Evolutionary conservation across 2,888 invertebrate species (phyloP), one percentile per base, ranked within the genome.

Genomic region (Strigamia crassipes): DNA sequence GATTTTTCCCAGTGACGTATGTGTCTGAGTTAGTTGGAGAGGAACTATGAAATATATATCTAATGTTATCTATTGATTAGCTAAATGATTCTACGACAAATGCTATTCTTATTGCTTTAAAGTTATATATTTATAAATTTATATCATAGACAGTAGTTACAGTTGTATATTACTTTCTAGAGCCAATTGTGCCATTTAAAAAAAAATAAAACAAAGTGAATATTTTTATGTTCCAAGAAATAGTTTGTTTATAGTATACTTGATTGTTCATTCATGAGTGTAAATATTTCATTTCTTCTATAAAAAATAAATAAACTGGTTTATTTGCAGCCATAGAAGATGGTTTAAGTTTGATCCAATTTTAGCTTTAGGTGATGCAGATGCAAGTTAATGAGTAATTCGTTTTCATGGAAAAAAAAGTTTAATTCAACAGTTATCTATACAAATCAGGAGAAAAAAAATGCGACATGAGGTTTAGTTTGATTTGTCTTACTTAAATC

Each of bases 1-100:
- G 79, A 15, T 79, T 79, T 46, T 79, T 79, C 79, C 79, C 79
- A 10, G 46, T 79, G 79, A 41, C 46, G n/a, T 79, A 79, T 42
- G 79, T 79, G 79, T 42, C 79, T 79, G 79, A 66, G 42, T 42
- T 42, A 78, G 34, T 34, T 18, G 78, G 31, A 27, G 18, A 78
- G 31, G 13, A 34, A 34, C 23, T 15, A 78, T 34, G 73, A 27
- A 31, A 31, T 31, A 27, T 38, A 12, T 38, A 78, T 10, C 10
- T 18, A 78, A 13, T 31, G 31, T 12, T 31, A 77, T 77, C 27
- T 21, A 21, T 77, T 77, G 15, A 15, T 77, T 31, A 21, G 27
- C 27, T 23, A 21, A 21, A 23, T 31, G 21, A 77, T 21, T 77
- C 77, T 77, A 77, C 61, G n/a, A 56, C 61, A n/a, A 56, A 56